Conservation (phyloP, 2,888 invertebrate species). For the Carterocephalus palaemon region DNA sequence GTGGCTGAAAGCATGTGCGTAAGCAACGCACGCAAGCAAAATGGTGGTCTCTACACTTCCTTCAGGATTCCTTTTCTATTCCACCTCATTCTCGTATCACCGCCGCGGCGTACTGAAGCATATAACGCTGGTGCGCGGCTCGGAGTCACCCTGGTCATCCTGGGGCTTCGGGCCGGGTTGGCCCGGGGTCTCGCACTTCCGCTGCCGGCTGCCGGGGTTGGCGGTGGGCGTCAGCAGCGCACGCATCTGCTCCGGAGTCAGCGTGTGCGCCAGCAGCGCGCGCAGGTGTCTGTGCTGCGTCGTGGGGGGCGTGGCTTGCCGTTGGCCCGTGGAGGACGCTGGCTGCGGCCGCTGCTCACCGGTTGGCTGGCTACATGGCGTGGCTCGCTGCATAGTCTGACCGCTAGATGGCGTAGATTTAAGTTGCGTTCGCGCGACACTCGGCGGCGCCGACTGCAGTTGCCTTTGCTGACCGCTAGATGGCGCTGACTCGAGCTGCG, state of each 20-base stretch:
- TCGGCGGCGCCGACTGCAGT: too few relatives aligned
- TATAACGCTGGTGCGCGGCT: slow-evolving; percentile 9
- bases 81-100: not conserved
- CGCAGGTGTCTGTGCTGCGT: slow-evolving; percentile 87
- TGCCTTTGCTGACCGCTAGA: too few relatives aligned
- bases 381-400: too few relatives aligned
- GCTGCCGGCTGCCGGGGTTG: not conserved
- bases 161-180: not conserved
- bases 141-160: not conserved
- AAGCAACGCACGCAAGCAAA: too few relatives aligned
- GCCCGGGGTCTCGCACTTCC: not conserved
- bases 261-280: slow-evolving; percentile 25
- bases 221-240: slow-evolving; percentile 22
- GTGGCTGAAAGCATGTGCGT: too few relatives aligned
- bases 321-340: slow-evolving; percentile 88
- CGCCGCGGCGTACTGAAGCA: slow-evolving; percentile 11
- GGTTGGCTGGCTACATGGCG: too few relatives aligned
- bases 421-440: too few relatives aligned
- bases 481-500: too few relatives aligned
- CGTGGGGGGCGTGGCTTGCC: slow-evolving; percentile 94
- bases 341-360: slow-evolving; percentile 57
- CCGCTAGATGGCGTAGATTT: too few relatives aligned
- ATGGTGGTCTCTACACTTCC: too few relatives aligned
- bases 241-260: slow-evolving; percentile 30
- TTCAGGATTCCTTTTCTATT: slow-evolving; percentile 2